These are phyloP conservation scores for Thamnophis sirtalis DNA, from an alignment of 2,113 vertebrate species.

Conservation along the genomic window DNA sequence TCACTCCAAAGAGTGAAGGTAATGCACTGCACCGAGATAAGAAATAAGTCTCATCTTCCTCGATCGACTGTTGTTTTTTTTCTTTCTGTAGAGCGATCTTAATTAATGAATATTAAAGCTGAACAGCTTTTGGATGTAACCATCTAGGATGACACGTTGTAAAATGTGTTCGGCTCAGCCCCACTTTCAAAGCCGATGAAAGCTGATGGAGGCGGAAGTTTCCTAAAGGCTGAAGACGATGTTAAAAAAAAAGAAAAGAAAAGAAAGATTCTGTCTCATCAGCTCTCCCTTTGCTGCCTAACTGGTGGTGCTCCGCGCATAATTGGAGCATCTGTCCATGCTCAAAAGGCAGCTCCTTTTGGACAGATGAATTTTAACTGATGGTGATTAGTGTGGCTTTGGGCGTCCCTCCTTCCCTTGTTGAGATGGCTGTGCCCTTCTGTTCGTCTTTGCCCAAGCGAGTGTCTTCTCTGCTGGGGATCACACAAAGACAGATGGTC, in stretches of 20 bases:
- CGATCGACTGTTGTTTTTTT: neutral
- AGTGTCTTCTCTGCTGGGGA: constrained; percentile 62
- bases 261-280: constrained; percentile 65
- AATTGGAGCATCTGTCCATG: constrained; percentile 75
- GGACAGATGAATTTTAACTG: constrained; percentile 87
- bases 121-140: neutral
- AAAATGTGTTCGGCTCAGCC: neutral
- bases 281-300: constrained; percentile 64
- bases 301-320: constrained; percentile 72
- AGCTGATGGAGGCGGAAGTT: constrained; percentile 59
- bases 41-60: neutral
- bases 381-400: constrained; percentile 73
- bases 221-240: constrained; percentile 65
- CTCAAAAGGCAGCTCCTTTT: constrained; percentile 73
- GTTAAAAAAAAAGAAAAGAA: neutral
- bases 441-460: constrained; percentile 68
- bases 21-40: neutral
- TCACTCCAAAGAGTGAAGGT: neutral
- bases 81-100: neutral
- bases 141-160: neutral
- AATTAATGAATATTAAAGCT: neutral
- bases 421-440: constrained; percentile 69
- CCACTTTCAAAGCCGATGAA: constrained; percentile 47
- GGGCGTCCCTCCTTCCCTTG: constrained; percentile 56
- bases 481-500: constrained; percentile 81